Percentiles rank a stretch among this genome's conserved stretches.
These are phyloP conservation scores for Liposcelis brunnea DNA, from an alignment of 2,888 invertebrate species.

Conservation along the genomic window DNA sequence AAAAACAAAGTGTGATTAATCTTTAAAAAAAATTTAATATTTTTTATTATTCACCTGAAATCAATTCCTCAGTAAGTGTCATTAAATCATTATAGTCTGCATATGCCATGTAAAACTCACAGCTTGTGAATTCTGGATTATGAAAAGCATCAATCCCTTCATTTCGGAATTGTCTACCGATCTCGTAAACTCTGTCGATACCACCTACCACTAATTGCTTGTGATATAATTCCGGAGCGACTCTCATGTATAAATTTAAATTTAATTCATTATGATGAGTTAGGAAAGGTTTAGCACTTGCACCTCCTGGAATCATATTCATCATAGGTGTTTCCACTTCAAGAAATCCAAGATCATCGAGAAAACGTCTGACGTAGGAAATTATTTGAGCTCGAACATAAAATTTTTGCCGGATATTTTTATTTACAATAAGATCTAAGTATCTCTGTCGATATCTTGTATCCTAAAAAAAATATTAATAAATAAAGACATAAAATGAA, in stretches of 20 bases:
- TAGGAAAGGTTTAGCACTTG: constrained; percentile 96
- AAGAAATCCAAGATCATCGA: constrained; percentile 84
- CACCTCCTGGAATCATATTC: constrained; percentile 98
- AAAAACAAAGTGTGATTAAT: constrained; percentile 7
- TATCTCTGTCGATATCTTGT: constrained; percentile 89
- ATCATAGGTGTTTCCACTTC: constrained; percentile 99
- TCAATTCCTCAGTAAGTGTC: constrained; percentile 73
- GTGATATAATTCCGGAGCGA: constrained; percentile 94
- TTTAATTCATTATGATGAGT: constrained; percentile 98
- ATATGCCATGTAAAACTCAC: constrained; percentile 99
- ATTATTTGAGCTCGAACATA: constrained; percentile 66
- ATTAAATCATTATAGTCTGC: constrained; percentile 97
- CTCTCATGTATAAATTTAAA: constrained; percentile 93
- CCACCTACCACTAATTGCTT: constrained; percentile 99
- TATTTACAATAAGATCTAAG: constrained; percentile 90
- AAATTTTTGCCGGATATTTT: constrained; percentile 80
- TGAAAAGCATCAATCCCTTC: constrained; percentile 98
- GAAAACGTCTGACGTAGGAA: constrained; percentile 69
- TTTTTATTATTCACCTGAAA: constrained; percentile 41
- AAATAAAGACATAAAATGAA: no score
- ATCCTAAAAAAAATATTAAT: no score
- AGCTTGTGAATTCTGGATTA: constrained; percentile 98
- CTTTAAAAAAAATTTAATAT: neutral
- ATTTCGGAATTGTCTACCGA: constrained; percentile 89
- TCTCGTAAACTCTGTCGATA: constrained; percentile 78